Evolutionary conservation across 2,113 vertebrate genomes (phyloP).

Genomic region (Serinus canaria): DNA sequence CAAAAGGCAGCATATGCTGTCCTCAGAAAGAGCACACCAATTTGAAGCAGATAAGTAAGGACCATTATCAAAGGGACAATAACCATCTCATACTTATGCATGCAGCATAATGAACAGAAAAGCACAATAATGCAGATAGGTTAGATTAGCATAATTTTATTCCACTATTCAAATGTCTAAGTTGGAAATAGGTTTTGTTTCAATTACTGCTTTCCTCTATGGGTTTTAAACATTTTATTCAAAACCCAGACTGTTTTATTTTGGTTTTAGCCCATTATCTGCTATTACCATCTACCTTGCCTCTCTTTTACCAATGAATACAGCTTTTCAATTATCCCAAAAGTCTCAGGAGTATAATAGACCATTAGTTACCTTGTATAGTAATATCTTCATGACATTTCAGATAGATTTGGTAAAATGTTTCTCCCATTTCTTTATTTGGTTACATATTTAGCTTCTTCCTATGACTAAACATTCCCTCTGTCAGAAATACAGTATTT

Average conservation of each 20-base stretch:
- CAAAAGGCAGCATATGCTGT: conserved; percentile 35
- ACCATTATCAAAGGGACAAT: conserved; percentile 71
- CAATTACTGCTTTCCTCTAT: conserved; percentile 62
- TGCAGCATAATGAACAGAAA: conserved; percentile 65
- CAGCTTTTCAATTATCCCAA: background rate
- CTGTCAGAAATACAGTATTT: background rate
- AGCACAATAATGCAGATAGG: conserved; percentile 67
- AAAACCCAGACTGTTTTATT: conserved; percentile 41
- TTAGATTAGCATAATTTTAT: conserved; percentile 75
- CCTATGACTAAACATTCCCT: background rate
- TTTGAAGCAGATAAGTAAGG: conserved; percentile 66
- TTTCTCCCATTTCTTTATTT: background rate
- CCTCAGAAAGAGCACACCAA: conserved; percentile 55
- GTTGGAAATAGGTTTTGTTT: conserved; percentile 69
- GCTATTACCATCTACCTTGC: conserved; percentile 15
- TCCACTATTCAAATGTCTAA: conserved; percentile 64
- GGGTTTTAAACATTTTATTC: conserved; percentile 57
- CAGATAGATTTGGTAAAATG: background rate
- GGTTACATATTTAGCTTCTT: background rate
- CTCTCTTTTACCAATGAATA: background rate
- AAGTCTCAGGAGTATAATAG: background rate
- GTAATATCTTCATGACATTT: background rate
- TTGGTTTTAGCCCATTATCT: conserved; percentile 31
- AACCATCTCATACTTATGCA: conserved; percentile 67
- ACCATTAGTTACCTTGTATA: background rate